A percentile compares a stretch with the other conserved stretches of the same genome.
Evolutionary conservation across 2,113 vertebrate genomes (phyloP).

Genomic region (Gallinago undulata): DNA sequence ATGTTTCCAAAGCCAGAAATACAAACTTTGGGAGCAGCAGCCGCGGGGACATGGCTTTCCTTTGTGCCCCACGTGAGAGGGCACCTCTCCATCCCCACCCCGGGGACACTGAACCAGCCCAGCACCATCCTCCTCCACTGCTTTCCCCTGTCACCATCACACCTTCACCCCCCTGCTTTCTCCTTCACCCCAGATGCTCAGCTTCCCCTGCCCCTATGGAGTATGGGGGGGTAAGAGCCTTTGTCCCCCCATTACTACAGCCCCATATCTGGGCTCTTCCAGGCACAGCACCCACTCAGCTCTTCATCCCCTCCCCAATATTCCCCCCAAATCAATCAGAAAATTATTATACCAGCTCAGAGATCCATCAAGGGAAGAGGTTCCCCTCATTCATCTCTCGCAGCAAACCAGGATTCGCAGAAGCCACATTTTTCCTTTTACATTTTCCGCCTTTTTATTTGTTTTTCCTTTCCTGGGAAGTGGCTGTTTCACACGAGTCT

Average conservation of each 20-base stretch:
- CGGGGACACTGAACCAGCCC: rapidly evolving
- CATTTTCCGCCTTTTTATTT: neutral
- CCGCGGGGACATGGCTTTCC: rapidly evolving
- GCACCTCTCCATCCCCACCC: neutral
- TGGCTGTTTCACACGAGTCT: neutral
- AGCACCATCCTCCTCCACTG: rapidly evolving
- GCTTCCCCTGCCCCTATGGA: rapidly evolving
- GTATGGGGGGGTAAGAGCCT: rapidly evolving
- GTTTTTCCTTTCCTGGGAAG: neutral
- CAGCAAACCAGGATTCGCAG: neutral
- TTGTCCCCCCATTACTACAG: rapidly evolving
- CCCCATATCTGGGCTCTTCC: neutral
- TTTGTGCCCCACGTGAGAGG: rapidly evolving
- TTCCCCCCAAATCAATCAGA: neutral
- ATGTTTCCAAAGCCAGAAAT: neutral
- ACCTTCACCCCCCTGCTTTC: neutral
- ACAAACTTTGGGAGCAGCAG: neutral
- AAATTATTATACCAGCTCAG: rapidly evolving
- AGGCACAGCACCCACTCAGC: rapidly evolving
- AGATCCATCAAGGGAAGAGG: neutral
- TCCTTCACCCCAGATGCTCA: neutral
- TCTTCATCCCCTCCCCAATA: neutral
- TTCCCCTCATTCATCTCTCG: neutral
- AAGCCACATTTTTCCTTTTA: neutral
- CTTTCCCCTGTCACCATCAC: rapidly evolving